Base-by-base conservation (phyloP, 2,797 vertebrate genomes). In the Sebastes matsubarae region DNA sequence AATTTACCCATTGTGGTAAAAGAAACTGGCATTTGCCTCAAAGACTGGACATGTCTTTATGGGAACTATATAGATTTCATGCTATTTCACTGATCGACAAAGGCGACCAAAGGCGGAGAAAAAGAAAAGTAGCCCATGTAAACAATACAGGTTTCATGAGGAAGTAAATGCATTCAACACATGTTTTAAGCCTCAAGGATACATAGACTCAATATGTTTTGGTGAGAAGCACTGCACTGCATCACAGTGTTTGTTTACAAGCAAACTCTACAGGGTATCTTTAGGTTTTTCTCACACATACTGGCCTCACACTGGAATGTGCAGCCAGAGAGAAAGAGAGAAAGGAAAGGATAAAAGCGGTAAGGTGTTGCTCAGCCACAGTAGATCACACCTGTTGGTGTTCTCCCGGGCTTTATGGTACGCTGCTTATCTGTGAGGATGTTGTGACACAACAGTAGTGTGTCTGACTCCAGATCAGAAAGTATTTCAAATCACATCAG, bases 231-330 rank as follows among this genome's bases (percentile, higher is more conserved):
- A 16, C 72, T 24, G 57, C 58, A 3, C 42, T 46, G 16, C 13
- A 22, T 38, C 12, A 38, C 72, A 63, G 38, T 72, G 74, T 78
- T 75, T 68, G 75, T 75, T 81, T 81, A 52, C 65, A 30, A 36
- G 55, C 46, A 61, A 70, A 57, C 59, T 58, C 60, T 4, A n/a
- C 73, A 29, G 72, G 76, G 55, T 13, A 25, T 30, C 29, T 64
- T 30, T 20, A 59, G 12, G 24, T 61, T 79, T 79, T 81, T 71
- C 60, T 75, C 67, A 32, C 38, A 24, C 14, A 57, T 8, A 4
- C 52, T 14, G 30, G 65, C 60, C 71, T 71, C 79, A 63, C 16
- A 27, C 66, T 57, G 71, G 67, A 78, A 42, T 18, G 54, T 57
- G 20, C 68, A 52, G n/a, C 38, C 46, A 36, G 59, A 42, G 24